Evolutionary conservation across 2,113 vertebrate genomes (phyloP), one percentile per base, ranked within the genome.

Genomic region (Nesospiza acunhae): DNA sequence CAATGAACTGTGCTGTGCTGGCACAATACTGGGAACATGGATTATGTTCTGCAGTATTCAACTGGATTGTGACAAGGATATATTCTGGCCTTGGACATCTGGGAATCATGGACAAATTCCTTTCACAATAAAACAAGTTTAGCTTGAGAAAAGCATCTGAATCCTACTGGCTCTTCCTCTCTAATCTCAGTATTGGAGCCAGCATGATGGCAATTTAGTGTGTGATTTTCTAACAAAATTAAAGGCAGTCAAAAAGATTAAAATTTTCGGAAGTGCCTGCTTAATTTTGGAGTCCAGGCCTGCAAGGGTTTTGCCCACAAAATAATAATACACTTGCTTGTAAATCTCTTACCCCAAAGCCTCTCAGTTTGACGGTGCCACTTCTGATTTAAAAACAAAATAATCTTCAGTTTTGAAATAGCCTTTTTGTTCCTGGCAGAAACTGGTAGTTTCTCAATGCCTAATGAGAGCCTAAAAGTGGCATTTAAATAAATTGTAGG

Each of bases 331-430:
- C 9, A 58, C 31, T 66, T 80, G 7, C n/a, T 62, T 77, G 41
- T 53, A 69, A 84, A 69, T 83, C 41, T 89, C 31, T 35, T 86
- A 22, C 11, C 35, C 50, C 30, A 21, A 39, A 70, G 8, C 82
- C 28, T 52, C 18, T 84, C 19, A 26, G 31, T 63, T 70, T 78
- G 35, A 35, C 47, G 44, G 33, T 75, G 64, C 35, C 19, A 13
- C n/a, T 84, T 89, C 19, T 81, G 44, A 72, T 81, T 86, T 53
- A 26, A 89, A 92, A 90, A 8, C 4, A 84, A 80, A 84, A 66
- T 27, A 47, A 80, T 21, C 33, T 77, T 66, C 16, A 14, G 23
- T 47, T 70, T 84, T 89, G 80, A 70, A 86, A 67, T 18, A 70
- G 21, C 19, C 24, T 72, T 87, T 91, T 91, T 24, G 37, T 84